Conservation (phyloP, 2,888 invertebrate species). For the Orthosia cruda region DNA sequence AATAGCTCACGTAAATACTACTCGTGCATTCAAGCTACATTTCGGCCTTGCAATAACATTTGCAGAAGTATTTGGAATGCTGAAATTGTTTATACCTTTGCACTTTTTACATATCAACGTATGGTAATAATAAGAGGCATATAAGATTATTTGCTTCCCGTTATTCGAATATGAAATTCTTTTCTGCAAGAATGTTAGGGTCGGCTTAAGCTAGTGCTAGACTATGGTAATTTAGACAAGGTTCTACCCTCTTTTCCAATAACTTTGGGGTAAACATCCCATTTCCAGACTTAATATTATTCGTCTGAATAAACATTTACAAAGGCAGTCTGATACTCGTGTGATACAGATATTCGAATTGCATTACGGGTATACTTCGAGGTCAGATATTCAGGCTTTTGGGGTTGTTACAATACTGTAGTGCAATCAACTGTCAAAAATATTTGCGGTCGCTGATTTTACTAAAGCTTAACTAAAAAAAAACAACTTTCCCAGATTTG, state of each 20-base stretch:
- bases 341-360: background rate
- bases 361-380: too few species aligned
- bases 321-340: background rate
- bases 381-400: too few species aligned
- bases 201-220: background rate
- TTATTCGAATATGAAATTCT: background rate
- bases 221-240: background rate
- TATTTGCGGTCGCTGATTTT: too few species aligned
- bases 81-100: conserved; percentile 2
- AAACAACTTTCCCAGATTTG: too few species aligned
- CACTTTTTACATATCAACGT: background rate
- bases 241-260: background rate
- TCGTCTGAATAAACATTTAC: background rate
- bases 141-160: too few species aligned
- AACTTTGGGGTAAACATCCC: background rate
- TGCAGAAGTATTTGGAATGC: conserved; percentile 16
- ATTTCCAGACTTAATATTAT: background rate
- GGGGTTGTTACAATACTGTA: too few species aligned
- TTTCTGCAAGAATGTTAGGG: too few species aligned
- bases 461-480: too few species aligned
- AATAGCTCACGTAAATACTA: conserved; percentile 9
- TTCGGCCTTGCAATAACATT: conserved; percentile 22
- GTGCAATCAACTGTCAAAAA: too few species aligned
- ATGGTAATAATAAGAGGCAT: background rate
- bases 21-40: conserved; percentile 1